Base-by-base conservation (phyloP, 2,113 vertebrate genomes). In the Scartelaos histophorus region DNA sequence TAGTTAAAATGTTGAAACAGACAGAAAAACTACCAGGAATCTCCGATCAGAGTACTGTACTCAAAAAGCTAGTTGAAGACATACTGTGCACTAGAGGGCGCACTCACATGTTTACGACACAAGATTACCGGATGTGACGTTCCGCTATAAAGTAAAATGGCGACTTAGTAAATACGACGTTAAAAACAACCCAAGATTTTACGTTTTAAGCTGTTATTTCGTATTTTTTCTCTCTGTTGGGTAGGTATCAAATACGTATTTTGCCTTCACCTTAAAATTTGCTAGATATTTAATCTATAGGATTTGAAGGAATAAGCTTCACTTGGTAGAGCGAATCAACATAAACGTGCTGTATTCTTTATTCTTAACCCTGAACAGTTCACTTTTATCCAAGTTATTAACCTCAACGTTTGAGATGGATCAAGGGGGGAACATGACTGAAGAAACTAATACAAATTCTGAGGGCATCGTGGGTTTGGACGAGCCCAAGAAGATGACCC, bases 401-500 rank as follows among this genome's bases (percentile, higher is more conserved):
- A 38, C 19, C 5, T 34, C 15, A 38, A 43, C 6, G 1, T 46
- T 25, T 0, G 66, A n/a, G 2, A 1, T 47, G 11, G 4, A 53
- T 34, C 3, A 60, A 83, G 86, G 34, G 67, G 35, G n/a, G 83
- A 71, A 21, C 82, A 90, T 92, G 90, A 83, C 69, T 1, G 87
- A 90, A 66, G 84, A 88, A 82, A 4, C 66, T 80, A 73, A 72
- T 85, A 29, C 64, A 0, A 87, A 5, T 74, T 88, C 88, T 0
- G 94, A 95, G 17, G 95, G 90, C 24, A 93, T 96, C 10, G 90
- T 97, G 76, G 95, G 93, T 70, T 90, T 98, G 76, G 97, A 99
- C 80, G 97, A 99, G 22, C 98, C 97, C 43, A 98, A 98, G 82
- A 99, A 99, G 82, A 98, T 99, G 96, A 98, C 96, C 0, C 89